Evolutionary conservation across 2,888 invertebrate genomes (phyloP), one percentile per base, ranked within the genome.

Genomic region (Trissolcus japonicus): DNA sequence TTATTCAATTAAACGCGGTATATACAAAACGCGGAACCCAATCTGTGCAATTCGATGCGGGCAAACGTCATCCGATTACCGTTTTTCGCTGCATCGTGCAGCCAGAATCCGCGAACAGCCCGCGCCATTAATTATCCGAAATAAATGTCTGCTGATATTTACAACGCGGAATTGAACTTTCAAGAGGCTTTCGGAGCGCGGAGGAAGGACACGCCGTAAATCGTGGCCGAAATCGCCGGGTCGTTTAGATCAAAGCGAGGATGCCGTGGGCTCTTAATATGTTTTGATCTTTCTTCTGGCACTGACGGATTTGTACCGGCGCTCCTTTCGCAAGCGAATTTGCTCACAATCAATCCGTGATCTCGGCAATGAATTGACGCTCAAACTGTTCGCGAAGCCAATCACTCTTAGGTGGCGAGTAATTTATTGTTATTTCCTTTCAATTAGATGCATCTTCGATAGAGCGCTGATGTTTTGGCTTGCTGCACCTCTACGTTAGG

Each of bases 351-450:
- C 68, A 68, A 63, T 63, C 46, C 54, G 48, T 59, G 75, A 75
- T 74, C 74, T 51, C 67, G 67, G 60, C 69, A 67, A 76, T 71
- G 71, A 69, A 76, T 76, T 76, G 66, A 41, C 66, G 69, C 43
- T 66, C 57, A 60, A 66, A 35, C 56, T 46, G 54, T 43, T 61
- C 69, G 69, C 71, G 66, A 21, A 66, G 55, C 69, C 76, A 76
- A 76, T 71, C 60, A 71, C 55, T 76, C 66, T 67, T 55, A 59
- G 54, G 63, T 54, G 57, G 40, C 63, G 59, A 75, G 54, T 68
- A 75, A 75, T 75, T 75, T 75, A 75, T 75, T 75, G 75, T 75
- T 75, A 75, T 75, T 75, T 68, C 75, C 68, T 62, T 63, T 68
- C 75, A 68, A 63, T 75, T 35, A 35, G 35, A 35, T 35, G 35